phyloP scores from a whole-genome alignment of 2,797 vertebrate genomes.

The Martes flavigula region DNA sequence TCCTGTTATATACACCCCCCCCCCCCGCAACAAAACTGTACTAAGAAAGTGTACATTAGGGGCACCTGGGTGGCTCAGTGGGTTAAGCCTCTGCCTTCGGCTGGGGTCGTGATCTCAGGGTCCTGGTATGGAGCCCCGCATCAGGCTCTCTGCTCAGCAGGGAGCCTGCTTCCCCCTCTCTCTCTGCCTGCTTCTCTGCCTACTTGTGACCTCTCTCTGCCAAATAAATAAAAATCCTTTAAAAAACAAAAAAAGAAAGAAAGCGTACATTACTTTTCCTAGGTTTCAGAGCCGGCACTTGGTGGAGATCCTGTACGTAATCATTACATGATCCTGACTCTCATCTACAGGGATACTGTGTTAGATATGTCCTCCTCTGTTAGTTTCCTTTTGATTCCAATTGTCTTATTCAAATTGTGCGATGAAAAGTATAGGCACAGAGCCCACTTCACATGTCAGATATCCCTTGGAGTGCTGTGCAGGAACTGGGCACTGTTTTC shows the following conservation, averaged over 20 bases:
- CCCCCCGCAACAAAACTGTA: not conserved
- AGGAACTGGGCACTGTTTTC: not conserved
- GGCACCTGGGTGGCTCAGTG: no score
- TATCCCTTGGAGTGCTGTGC: no score
- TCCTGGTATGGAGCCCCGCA: no score
- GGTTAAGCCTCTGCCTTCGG: no score
- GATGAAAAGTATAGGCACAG: not conserved
- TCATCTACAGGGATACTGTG: not conserved
- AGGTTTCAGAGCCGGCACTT: not conserved
- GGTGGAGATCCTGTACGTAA: not conserved
- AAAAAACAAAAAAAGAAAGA: not conserved
- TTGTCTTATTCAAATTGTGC: not conserved
- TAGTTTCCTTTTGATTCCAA: not conserved
- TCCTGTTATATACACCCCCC: not conserved
- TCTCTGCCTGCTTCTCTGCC: no score
- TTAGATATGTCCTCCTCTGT: not conserved
- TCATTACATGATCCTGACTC: not conserved
- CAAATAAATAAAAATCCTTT: no score
- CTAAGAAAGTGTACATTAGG: not conserved
- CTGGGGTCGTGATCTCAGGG: no score
- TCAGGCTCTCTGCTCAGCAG: no score
- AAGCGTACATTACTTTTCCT: not conserved
- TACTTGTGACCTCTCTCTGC: no score
- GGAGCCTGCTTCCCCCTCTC: no score
- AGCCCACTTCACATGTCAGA: not conserved